Evolutionary conservation across 2,888 invertebrate genomes (phyloP), one percentile per base, ranked within the genome.

Genomic region (Choristoneura rosaceana): DNA sequence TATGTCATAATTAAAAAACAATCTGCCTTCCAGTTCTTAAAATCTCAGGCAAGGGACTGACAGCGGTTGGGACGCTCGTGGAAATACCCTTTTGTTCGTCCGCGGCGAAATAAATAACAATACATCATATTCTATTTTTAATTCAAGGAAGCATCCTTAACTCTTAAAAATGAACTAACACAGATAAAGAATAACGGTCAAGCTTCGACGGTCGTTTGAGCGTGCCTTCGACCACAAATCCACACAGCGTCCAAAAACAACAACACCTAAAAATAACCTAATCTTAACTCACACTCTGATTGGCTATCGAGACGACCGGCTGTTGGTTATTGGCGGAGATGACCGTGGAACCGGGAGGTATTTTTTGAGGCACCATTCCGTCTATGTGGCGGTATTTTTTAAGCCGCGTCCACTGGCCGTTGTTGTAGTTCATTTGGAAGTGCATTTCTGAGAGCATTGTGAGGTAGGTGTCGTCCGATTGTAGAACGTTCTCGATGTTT

Each of bases 391-490:
- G 95, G 88, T 97, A 97, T 84, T 99, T 99, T 90, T 98, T 98
- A 81, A 99, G 84, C 3, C 93, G 95, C 86, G 99, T 99, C 99
- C 99, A 99, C 87, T 99, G 99, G 90, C 99, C 99, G 69, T 98
- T 99, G 85, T 97, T 97, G 92, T 99, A 99, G 93, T 99, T 99
- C 98, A 99, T 98, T 89, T 99, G 98, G 96, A 99, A 99, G 91
- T 98, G 98, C 77, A 98, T 99, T 90, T 99, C 99, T 0, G 97
- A 97, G 67, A 97, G 92, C 96, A 98, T 97, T 0, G 96, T 96
- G 33, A 95, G 93, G 81, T 96, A 96, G 0, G 97, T 96, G 77
- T 98, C 98, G 88, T 99, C 98, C 0, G 97, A 95, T 84, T 98
- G 98, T 12, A 96, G 95, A 0, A 99, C 97, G 80, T 97, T 97